These are phyloP conservation scores for Andrena trimmerana DNA, from an alignment of 2,888 invertebrate species.

Conservation along the genomic window DNA sequence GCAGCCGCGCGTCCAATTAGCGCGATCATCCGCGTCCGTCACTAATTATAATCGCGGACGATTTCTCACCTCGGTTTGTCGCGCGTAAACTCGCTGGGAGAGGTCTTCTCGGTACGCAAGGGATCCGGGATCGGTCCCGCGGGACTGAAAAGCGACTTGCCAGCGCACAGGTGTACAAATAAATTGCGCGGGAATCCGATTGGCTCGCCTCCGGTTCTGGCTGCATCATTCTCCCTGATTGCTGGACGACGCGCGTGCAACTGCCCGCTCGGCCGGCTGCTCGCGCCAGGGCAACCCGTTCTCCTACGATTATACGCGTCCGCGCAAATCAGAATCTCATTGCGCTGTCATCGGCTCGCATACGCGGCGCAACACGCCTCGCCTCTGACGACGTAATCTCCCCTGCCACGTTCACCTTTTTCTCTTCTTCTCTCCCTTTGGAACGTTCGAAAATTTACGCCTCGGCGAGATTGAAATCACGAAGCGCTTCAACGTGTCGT, in stretches of 20 bases:
- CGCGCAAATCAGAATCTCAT: slow-evolving; percentile 75
- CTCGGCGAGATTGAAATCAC: slow-evolving; percentile 44
- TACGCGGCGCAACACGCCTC: slow-evolving; percentile 49
- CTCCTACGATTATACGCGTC: slow-evolving; percentile 69
- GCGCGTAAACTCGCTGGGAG: slow-evolving; percentile 12
- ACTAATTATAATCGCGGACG: slow-evolving; percentile 26
- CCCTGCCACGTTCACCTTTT: slow-evolving; percentile 51
- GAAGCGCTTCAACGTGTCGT: slow-evolving; percentile 64
- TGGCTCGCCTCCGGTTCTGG: slow-evolving; percentile 71
- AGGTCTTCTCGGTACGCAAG: slow-evolving; percentile 18
- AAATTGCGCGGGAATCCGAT: slow-evolving; percentile 71
- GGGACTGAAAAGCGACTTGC: slow-evolving; percentile 20
- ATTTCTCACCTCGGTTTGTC: slow-evolving; percentile 16
- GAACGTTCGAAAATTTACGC: slow-evolving; percentile 51
- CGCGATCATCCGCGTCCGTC: background rate
- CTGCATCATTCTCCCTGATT: slow-evolving; percentile 80
- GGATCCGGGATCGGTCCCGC: slow-evolving; percentile 59
- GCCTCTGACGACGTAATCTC: slow-evolving; percentile 72
- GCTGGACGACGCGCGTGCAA: slow-evolving; percentile 74
- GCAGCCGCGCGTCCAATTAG: slow-evolving; percentile 1
- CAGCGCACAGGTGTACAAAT: slow-evolving; percentile 73
- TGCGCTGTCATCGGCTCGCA: slow-evolving; percentile 73
- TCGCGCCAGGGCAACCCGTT: slow-evolving; percentile 52
- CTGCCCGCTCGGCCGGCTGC: slow-evolving; percentile 53
- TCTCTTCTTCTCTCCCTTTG: slow-evolving; percentile 51